Evolutionary conservation across 2,888 invertebrate species (phyloP).

Genomic region (Mycogona germanica): DNA sequence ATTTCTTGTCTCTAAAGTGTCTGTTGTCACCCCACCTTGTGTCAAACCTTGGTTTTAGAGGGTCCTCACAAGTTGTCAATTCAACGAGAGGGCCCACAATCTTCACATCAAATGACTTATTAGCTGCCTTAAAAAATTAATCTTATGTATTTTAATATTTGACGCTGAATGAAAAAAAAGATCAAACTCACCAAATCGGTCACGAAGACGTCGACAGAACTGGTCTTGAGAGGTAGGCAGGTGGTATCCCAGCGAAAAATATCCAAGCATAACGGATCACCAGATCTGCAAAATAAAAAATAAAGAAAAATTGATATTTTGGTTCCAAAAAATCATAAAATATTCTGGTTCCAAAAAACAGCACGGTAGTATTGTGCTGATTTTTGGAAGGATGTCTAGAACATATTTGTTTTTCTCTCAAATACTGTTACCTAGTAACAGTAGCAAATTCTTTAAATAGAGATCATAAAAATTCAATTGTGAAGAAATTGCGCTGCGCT

Average conservation of each 20-base stretch:
- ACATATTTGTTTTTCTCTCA: background rate
- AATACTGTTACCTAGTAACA: no score
- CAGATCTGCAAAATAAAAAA: background rate
- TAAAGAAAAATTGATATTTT: no score
- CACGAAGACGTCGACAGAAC: constrained; percentile 42
- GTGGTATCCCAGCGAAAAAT: constrained; percentile 40
- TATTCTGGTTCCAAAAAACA: background rate
- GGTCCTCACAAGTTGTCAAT: no score
- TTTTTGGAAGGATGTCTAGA: background rate
- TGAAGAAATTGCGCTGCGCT: background rate
- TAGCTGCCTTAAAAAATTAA: no score
- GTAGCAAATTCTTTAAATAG: no score
- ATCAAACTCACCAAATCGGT: constrained; percentile 39
- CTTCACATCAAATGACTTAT: no score
- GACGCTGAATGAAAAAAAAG: background rate
- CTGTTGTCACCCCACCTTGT: no score
- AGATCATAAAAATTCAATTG: no score
- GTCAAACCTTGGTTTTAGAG: no score
- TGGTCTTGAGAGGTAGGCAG: constrained; percentile 39
- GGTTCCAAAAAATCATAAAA: constrained; percentile 7
- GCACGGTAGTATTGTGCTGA: background rate
- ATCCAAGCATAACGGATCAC: constrained; percentile 30
- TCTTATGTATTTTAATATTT: background rate
- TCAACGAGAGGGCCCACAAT: no score
- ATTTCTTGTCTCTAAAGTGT: no score